Percentiles rank a stretch among this genome's conserved stretches.
Conservation (phyloP, 2,888 invertebrate species). For the Netelia inedita region DNA sequence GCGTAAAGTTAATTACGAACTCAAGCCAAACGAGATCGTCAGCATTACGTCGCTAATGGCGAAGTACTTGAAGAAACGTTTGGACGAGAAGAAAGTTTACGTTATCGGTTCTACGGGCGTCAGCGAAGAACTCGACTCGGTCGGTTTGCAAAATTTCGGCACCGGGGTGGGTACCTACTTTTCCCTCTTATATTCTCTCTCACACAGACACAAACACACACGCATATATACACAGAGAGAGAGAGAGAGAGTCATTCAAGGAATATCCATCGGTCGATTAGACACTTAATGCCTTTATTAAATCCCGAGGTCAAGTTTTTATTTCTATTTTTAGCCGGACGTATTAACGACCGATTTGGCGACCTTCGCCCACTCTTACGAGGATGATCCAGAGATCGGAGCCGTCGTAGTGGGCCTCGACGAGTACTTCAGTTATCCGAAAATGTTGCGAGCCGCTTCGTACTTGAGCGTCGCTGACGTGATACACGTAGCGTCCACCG, state of each 20-base stretch:
- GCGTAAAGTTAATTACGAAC: slow-evolving; percentile 86
- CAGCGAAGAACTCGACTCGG: slow-evolving; percentile 59
- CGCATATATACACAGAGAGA: no score
- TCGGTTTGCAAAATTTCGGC: slow-evolving; percentile 62
- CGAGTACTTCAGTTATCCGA: slow-evolving; percentile 95
- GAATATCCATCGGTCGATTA: no score
- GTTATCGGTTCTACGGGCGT: slow-evolving; percentile 75
- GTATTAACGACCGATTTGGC: slow-evolving; percentile 63
- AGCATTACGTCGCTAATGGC: slow-evolving; percentile 87
- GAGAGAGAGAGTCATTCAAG: no score
- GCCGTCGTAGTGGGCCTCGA: slow-evolving; percentile 98
- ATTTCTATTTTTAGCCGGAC: slow-evolving; percentile 64
- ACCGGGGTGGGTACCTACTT: slow-evolving; percentile 48
- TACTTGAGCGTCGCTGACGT: slow-evolving; percentile 93
- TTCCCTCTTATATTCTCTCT: neutral
- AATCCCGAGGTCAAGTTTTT: neutral
- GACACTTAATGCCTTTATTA: slow-evolving; percentile 15
- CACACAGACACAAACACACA: no score
- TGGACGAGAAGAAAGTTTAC: slow-evolving; percentile 85
- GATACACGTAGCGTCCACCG: slow-evolving; percentile 89
- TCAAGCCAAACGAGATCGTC: slow-evolving; percentile 85
- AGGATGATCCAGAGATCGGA: slow-evolving; percentile 92
- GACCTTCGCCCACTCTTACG: slow-evolving; percentile 81
- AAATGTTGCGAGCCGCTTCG: slow-evolving; percentile 95
- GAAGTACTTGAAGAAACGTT: slow-evolving; percentile 85